Evolutionary conservation across 2,888 invertebrate species (phyloP), one percentile per base, ranked within the genome.

Genomic region (Ectemnius continuus): DNA sequence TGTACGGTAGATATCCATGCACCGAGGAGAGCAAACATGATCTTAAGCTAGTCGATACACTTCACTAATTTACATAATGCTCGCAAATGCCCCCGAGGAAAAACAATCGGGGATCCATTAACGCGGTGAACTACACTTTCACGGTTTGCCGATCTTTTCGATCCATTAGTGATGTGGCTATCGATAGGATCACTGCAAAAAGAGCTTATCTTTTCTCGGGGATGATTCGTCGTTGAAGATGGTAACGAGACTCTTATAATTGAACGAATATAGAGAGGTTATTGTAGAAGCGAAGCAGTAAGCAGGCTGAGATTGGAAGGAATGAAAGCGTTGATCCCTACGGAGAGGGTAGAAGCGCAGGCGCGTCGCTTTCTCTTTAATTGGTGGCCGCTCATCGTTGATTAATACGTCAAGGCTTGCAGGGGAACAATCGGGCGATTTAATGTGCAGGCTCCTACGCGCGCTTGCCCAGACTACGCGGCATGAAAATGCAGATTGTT

Each of bases 401-500:
- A 52, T 52, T 52, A 52, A 52, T 52, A 52, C 52, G 52, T 52
- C 52, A 52, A 13, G 52, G 26, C 18, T 52, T 20, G 58, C 58
- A 20, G 26, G 52, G 52, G 16, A 52, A 52, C 52, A 52, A 52
- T 52, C 52, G 52, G 14, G 16, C 52, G n/a, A 23, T 58, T 58
- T 58, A 23, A 58, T 58, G 20, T 20, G 20, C 52, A 20, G 58
- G n/a, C 58, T 23, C 64, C 20, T 61, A 70, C 56, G 46, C 57
- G 61, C 57, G 63, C 26, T 8, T n/a, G 62, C 11, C 48, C 11
- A 16, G 45, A 57, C 20, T 58, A 58, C 58, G 20, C 58, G 20
- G 58, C 58, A 26, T 58, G 61, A 61, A 47, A 28, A 61, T 20
- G 52, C 52, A 52, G 47, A 61, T 58, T 18, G 5, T 13, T 18